These are phyloP conservation scores for Anhinga rufa DNA, from an alignment of 2,113 vertebrate species.

Conservation along the genomic window DNA sequence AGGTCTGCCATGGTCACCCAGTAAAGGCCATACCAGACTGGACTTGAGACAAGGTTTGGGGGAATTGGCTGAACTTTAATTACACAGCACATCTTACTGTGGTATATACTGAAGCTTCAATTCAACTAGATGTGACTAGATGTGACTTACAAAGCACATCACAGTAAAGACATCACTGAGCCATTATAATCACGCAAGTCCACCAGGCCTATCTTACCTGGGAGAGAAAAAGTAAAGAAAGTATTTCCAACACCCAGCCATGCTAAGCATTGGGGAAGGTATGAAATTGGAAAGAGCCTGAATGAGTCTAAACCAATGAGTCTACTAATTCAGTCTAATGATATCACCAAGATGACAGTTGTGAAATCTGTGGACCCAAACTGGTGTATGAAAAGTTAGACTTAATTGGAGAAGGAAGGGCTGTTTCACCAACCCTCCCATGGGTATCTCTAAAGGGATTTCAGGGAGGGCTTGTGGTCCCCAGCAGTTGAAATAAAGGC, in stretches of 20 bases:
- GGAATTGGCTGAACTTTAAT: not conserved
- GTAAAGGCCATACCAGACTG: not conserved
- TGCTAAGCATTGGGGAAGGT: not conserved
- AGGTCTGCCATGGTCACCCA: not conserved
- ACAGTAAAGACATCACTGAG: not conserved
- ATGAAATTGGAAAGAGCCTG: not conserved
- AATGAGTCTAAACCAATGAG: not conserved
- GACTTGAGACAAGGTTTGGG: not conserved
- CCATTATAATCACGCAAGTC: not conserved
- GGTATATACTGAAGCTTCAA: not conserved
- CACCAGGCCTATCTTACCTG: not conserved
- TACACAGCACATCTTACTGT: not conserved
- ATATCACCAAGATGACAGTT: not conserved
- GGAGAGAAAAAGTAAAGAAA: not conserved
- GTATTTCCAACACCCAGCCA: not conserved
- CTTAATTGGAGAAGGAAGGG: not conserved
- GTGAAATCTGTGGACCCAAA: not conserved
- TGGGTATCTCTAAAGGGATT: not conserved
- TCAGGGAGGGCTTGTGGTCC: not conserved
- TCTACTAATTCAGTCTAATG: not conserved
- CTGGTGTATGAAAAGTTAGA: not conserved
- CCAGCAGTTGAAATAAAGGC: not conserved
- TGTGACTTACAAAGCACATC: not conserved
- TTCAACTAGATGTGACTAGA: not conserved
- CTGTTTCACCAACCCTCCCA: not conserved